A percentile compares a stretch with the other conserved stretches of the same genome.
Conservation (phyloP, 2,113 vertebrate species). For the Petroica traversi region DNA sequence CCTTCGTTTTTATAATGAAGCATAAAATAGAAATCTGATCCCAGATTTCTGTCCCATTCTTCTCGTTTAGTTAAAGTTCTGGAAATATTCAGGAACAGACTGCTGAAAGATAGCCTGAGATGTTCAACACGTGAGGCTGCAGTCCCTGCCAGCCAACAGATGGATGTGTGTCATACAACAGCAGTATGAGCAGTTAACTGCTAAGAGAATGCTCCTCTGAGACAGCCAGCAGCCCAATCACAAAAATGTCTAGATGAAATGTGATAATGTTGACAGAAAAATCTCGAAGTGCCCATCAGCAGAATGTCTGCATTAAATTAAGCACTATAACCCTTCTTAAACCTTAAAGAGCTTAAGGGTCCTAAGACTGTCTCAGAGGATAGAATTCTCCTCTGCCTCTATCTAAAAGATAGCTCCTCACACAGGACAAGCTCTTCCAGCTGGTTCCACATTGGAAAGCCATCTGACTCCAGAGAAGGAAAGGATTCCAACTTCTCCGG, state of each 20-base stretch:
- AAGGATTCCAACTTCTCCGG: background rate
- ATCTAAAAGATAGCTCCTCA: background rate
- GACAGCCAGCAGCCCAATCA: background rate
- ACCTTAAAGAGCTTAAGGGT: background rate
- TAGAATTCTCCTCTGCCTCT: background rate
- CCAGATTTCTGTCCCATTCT: background rate
- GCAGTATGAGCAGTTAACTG: background rate
- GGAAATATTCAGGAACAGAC: background rate
- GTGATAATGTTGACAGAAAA: background rate
- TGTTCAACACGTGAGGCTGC: background rate
- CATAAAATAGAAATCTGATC: background rate
- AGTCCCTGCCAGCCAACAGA: background rate
- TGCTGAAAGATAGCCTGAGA: background rate
- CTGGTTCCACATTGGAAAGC: background rate
- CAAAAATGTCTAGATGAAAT: background rate
- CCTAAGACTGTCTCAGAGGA: background rate
- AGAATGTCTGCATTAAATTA: background rate
- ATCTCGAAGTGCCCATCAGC: background rate
- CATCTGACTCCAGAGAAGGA: background rate
- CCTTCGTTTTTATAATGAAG: background rate
- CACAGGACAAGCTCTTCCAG: background rate
- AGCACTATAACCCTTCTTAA: background rate
- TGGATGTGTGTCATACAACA: background rate
- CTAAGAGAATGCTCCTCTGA: background rate
- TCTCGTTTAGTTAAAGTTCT: background rate